Conservation (phyloP, 2,113 vertebrate species). For the Canis aureus region DNA sequence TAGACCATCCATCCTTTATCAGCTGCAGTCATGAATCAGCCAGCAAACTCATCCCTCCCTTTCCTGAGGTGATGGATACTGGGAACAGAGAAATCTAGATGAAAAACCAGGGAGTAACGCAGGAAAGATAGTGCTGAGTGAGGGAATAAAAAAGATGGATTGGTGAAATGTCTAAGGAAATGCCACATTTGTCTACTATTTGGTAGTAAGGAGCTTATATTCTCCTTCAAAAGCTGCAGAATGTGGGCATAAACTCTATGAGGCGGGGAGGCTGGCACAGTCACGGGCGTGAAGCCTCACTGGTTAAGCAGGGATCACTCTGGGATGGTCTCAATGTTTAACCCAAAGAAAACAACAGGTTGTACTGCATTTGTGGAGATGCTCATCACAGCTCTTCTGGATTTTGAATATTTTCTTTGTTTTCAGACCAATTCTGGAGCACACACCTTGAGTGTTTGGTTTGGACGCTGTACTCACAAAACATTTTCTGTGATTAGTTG, state of each 20-base stretch:
- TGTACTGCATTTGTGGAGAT: accelerated
- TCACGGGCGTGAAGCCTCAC: accelerated
- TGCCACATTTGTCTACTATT: neutral
- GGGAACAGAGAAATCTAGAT: neutral
- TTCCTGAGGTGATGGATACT: neutral
- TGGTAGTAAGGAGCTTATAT: neutral
- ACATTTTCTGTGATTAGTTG: neutral
- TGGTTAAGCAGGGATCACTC: accelerated
- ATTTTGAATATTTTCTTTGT: neutral
- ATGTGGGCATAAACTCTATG: accelerated
- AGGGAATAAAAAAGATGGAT: neutral
- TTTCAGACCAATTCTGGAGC: neutral
- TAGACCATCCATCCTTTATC: neutral
- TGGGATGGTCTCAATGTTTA: accelerated
- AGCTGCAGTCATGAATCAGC: neutral
- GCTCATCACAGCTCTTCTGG: accelerated
- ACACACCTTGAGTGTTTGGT: neutral
- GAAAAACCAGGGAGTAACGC: neutral
- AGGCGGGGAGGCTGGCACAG: too few species aligned
- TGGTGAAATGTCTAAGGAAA: neutral
- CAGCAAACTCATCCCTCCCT: neutral
- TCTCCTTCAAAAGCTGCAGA: neutral
- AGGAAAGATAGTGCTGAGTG: neutral
- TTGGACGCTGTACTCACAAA: neutral
- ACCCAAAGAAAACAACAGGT: neutral